Evolutionary conservation across 1,140 invertebrate genomes (phyloP).

Genomic region (Portunus trituberculatus): DNA sequence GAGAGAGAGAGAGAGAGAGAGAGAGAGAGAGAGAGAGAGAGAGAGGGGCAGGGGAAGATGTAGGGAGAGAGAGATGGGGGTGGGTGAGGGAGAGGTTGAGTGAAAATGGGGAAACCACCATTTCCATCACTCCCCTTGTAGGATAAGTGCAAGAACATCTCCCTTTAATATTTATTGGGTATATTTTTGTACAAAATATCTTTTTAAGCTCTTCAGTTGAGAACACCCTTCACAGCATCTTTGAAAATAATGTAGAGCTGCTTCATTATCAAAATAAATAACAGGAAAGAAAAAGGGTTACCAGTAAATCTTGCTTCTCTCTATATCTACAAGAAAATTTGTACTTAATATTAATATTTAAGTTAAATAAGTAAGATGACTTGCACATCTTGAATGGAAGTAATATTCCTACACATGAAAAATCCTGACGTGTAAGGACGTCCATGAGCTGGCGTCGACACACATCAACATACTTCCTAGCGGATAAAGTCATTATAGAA

Average conservation of each 20-base stretch:
- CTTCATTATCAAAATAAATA: background rate
- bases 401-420: background rate
- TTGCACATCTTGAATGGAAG: background rate
- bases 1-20: background rate
- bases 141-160: background rate
- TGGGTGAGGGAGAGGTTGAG: too few species aligned
- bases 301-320: background rate
- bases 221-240: background rate
- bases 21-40: background rate
- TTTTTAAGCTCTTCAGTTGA: background rate
- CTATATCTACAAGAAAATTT: background rate
- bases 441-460: background rate
- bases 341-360: background rate
- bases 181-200: background rate
- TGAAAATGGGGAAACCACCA: too few species aligned
- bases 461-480: background rate
- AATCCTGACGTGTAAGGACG: background rate
- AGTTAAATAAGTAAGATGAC: background rate
- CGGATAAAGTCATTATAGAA: background rate
- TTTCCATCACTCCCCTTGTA: background rate
- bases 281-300: background rate
- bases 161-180: background rate
- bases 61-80: too few species aligned
- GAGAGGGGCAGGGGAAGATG: too few species aligned
- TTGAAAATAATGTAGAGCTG: background rate